Conservation (phyloP, 2,888 invertebrate species). For the Lapara coniferarum region DNA sequence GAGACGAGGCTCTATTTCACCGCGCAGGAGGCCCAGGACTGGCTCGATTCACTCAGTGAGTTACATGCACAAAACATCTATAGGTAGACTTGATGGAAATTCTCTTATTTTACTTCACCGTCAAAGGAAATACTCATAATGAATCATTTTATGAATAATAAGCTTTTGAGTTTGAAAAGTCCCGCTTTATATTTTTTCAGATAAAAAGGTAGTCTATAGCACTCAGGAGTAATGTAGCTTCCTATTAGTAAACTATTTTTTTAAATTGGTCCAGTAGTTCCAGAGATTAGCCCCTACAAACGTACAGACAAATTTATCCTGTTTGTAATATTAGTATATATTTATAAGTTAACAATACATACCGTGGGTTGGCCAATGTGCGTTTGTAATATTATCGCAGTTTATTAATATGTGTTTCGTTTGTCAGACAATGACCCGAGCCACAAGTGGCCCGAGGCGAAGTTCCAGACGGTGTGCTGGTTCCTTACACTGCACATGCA, state of each 20-base stretch:
- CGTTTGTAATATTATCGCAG: too few relatives aligned
- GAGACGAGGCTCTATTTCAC: conserved; percentile 93
- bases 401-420: conserved; percentile 12
- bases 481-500: conserved; percentile 97
- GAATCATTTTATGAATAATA: background rate
- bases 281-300: too few relatives aligned
- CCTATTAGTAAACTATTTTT: too few relatives aligned
- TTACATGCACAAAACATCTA: conserved; percentile 29
- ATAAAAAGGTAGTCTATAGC: too few relatives aligned
- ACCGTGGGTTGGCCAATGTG: too few relatives aligned
- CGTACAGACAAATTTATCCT: too few relatives aligned
- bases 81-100: background rate
- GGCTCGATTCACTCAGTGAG: conserved; percentile 87
- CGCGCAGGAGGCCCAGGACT: conserved; percentile 91
- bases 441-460: conserved; percentile 89
- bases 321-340: too few relatives aligned
- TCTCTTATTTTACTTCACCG: background rate
- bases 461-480: conserved; percentile 99
- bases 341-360: too few relatives aligned
- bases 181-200: too few relatives aligned
- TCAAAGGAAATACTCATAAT: background rate
- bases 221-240: too few relatives aligned
- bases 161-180: too few relatives aligned
- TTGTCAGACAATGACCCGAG: conserved; percentile 73
- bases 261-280: too few relatives aligned